Evolutionary conservation across 2,888 invertebrate species (phyloP), one percentile per base, ranked within the genome.

Genomic region (Lissocephala sabroskyi): DNA sequence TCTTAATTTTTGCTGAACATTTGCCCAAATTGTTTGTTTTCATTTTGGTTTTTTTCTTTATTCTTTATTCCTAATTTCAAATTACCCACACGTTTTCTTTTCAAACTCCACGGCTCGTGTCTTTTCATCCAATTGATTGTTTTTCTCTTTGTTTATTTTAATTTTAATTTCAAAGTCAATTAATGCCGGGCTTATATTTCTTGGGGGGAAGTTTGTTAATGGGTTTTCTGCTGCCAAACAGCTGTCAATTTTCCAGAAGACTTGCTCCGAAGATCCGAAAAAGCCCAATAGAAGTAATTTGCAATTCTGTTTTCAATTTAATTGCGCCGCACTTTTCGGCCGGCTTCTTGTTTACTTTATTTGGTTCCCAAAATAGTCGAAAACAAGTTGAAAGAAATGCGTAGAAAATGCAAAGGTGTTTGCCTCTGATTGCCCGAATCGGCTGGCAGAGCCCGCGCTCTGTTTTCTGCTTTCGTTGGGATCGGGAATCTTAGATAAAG

Each of bases 321-420:
- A 44, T 43, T 52, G 56, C 42, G 17, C 56, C 41, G 30, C 26
- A 55, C 26, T 43, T 47, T 46, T 14, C 7, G 17, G 30, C 14
- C 23, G 29, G 28, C 23, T 37, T 26, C 40, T 33, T 19, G 35
- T 14, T 48, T 45, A 37, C 29, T 49, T 42, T 42, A 19, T 32
- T 39, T 54, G 37, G 45, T 45, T 3, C 37, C 14, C n/a, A 16
- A 37, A 37, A 37, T 19, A 37, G 35, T 37, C 37, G 19, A 37
- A 37, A 37, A 37, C 37, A 37, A 37, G 37, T 37, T 37, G 11
- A 37, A 30, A 37, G 18, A 19, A 37, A 10, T 35, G 14, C 30
- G 30, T 37, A 18, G 6, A 37, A 37, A 37, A 37, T 19, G 19
- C 37, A 37, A 37, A 37, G 19, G 18, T 37, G 11, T 19, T 37